Base-by-base conservation (phyloP, 1,140 invertebrate species). In the Heterodera carotae region DNA sequence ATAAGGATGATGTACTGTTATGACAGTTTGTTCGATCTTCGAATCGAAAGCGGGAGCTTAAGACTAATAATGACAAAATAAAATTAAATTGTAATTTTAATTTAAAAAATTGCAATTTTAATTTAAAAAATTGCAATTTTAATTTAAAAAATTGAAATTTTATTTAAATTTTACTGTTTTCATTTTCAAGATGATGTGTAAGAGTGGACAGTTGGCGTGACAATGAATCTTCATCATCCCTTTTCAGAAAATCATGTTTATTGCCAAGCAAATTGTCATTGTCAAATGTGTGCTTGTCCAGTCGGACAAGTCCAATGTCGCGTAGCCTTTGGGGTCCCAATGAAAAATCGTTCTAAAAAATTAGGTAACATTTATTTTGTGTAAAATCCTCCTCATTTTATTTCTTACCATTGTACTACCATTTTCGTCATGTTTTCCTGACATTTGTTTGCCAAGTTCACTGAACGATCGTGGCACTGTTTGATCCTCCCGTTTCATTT, bases 251-350 rank as follows among this genome's bases (percentile, higher is more conserved):
- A 2, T 56, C 48, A 56, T 22, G 1, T 22, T 56, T 12, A 2
- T 56, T 56, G 48, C 5, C 22, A 12, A 56, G 12, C 48, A 56
- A 56, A 18, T 56, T 56, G 62, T 34, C 33, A 34, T 76, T 62
- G 43, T 76, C 76, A n/a, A 77, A 76, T 33, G 76, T 27, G n/a
- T 66, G n/a, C 12, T 66, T 66, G 29, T n/a, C 27, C 60, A 77
- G 27, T 67, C 36, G 10, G 67, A 12, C 71, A 34, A 29, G 8
- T 81, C 29, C 62, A 34, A 66, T 66, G 25, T 75, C 68, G 27
- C 22, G 29, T 71, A 48, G 25, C 29, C 29, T 66, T n/a, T 66
- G 62, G 0, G n/a, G 62, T 4, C 29, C 22, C 29, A 66, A 12
- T 5, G 22, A 56, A 56, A 18, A 15, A 22, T 18, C 12, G 31